Base-by-base conservation (phyloP, 1,140 invertebrate genomes). In the Caenorhabditis remanei region DNA sequence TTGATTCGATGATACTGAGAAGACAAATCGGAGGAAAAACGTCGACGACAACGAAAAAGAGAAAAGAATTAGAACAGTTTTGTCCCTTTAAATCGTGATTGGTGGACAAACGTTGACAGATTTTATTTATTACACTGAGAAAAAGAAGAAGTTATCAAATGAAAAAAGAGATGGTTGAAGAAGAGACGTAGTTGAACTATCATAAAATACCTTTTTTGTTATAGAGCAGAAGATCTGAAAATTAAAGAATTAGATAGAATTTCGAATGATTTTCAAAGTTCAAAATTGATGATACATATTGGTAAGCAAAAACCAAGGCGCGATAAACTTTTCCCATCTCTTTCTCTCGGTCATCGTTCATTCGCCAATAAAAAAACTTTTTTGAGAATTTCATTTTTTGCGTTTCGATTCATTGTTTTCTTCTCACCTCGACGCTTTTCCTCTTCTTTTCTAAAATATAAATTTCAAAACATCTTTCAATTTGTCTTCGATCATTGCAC, bases 41-140 rank as follows among this genome's bases (percentile, higher is more conserved):
- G 6, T 46, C 4, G 32, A 65, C 16, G 65, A 43, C 41, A 14
- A 50, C 24, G 71, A 79, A 50, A 71, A 79, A 50, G 65, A 79
- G 43, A 79, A 79, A 79, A 79, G 43, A 79, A 79, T 53, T 79
- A 48, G 71, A 79, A 50, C 46, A 79, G 71, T 79, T 79, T 50
- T 53, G 13, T n/a, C 46, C 46, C 43, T 19, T 71, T 71, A 46
- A 71, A 53, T 79, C 46, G 46, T 48, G 67, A 75, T 75, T 50
- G 21, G 43, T 79, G 71, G 71, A 50, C 71, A 53, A 79, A 43
- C 40, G 71, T 53, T 79, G 43, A 79, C 24, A 79, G 71, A 21
- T 50, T 79, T 79, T 24, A 79, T 79, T 79, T 50, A 79, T 79
- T 79, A 79, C 46, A 79, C 71, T 50, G 46, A 79, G 63, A 67